phyloP scores from a whole-genome alignment of 2,797 vertebrate species.

The Fringilla coelebs region DNA sequence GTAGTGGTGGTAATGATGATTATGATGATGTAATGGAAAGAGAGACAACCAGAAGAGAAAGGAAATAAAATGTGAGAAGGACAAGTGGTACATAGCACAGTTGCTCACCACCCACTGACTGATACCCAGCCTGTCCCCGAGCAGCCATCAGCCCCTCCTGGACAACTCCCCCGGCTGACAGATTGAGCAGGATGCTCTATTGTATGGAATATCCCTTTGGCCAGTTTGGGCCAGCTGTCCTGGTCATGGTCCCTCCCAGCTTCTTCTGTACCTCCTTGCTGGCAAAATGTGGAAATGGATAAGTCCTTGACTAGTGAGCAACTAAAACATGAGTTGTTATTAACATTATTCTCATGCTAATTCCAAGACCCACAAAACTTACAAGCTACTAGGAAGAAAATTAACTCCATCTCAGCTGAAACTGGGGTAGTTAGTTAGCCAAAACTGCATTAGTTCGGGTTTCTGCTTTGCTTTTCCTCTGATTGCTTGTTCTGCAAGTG shows the following conservation, averaged over 20 bases:
- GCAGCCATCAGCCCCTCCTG: neutral
- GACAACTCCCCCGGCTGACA: neutral
- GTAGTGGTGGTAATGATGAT: neutral
- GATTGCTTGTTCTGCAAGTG: neutral
- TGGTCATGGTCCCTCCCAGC: neutral
- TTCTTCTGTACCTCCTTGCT: neutral
- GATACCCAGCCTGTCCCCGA: rapidly evolving
- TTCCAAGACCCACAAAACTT: neutral
- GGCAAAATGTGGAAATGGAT: neutral
- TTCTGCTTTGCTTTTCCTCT: neutral
- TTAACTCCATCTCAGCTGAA: neutral
- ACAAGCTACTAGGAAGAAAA: neutral
- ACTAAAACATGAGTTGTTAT: neutral
- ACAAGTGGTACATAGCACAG: neutral
- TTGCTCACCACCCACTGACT: rapidly evolving
- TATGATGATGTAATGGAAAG: neutral
- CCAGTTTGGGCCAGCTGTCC: neutral
- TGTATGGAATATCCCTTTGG: neutral
- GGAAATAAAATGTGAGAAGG: neutral
- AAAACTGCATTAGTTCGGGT: neutral
- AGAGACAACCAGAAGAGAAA: neutral
- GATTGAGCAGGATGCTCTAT: neutral
- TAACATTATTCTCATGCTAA: neutral
- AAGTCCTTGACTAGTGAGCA: neutral
- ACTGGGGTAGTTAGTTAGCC: neutral